Evolutionary conservation across 2,888 invertebrate genomes (phyloP).

Genomic region (Scaptomyza polygonia): DNA sequence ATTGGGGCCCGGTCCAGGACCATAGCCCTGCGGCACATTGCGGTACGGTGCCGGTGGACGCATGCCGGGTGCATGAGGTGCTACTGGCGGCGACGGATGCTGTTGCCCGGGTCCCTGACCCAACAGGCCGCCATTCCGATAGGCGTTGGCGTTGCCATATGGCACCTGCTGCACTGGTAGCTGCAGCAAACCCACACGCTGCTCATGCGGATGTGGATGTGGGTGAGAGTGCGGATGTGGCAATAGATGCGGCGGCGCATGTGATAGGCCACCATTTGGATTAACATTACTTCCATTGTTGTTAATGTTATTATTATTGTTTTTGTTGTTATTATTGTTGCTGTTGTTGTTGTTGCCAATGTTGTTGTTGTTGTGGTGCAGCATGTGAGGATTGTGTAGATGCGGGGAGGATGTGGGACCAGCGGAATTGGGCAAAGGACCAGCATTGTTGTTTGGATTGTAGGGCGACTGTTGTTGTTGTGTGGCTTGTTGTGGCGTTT

Average conservation of each 20-base stretch:
- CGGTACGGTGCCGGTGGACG: conserved; percentile 77
- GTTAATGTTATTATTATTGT: conserved; percentile 19
- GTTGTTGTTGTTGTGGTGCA: conserved; percentile 44
- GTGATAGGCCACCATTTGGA: conserved; percentile 12
- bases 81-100: conserved; percentile 32
- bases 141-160: conserved; percentile 37
- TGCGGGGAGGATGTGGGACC: conserved; percentile 59
- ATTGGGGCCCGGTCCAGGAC: conserved; percentile 35
- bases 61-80: conserved; percentile 57
- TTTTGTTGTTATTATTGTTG: conserved; percentile 21
- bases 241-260: conserved; percentile 40
- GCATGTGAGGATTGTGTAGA: conserved; percentile 68
- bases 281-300: conserved; percentile 27
- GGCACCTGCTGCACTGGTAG: conserved; percentile 52
- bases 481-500: conserved; percentile 59
- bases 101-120: conserved; percentile 44
- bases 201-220: conserved; percentile 47
- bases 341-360: conserved; percentile 9
- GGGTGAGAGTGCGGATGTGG: conserved; percentile 54
- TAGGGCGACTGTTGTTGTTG: conserved; percentile 70
- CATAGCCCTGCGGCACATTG: conserved; percentile 52
- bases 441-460: conserved; percentile 52
- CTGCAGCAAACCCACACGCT: conserved; percentile 67
- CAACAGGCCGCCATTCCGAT: conserved; percentile 62
- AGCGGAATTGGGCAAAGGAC: conserved; percentile 8